Evolutionary conservation across 1,140 invertebrate genomes (phyloP).

Genomic region (Eupristina koningsbergeri): DNA sequence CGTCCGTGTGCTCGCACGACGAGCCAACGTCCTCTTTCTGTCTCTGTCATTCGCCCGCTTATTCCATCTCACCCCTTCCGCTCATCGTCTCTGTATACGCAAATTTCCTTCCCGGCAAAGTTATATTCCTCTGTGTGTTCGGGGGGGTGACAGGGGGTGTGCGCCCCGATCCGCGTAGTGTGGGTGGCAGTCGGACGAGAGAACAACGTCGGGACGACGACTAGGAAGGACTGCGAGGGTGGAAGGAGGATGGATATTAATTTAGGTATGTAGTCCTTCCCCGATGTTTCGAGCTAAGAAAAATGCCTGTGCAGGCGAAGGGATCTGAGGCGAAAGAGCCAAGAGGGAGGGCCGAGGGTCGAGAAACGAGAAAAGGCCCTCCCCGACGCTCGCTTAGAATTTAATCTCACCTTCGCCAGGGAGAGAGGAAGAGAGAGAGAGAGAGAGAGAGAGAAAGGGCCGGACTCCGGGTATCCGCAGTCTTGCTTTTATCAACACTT

Average conservation of each 20-base stretch:
- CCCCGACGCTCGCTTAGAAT: slow-evolving; percentile 60
- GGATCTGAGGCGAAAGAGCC: slow-evolving; percentile 17
- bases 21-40: slow-evolving; percentile 1
- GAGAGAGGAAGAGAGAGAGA: background rate
- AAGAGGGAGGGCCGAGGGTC: background rate
- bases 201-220: slow-evolving; percentile 21
- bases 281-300: slow-evolving; percentile 65
- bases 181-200: slow-evolving; percentile 1
- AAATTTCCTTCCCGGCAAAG: slow-evolving; percentile 55
- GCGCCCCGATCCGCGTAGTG: background rate
- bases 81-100: slow-evolving; percentile 44
- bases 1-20: slow-evolving; percentile 55
- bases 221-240: too few species aligned
- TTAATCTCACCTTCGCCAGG: slow-evolving; percentile 64
- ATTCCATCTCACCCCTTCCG: background rate
- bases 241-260: slow-evolving; percentile 65
- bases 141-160: background rate
- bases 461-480: background rate
- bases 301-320: slow-evolving; percentile 60
- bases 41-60: slow-evolving; percentile 18
- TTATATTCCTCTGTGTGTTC: slow-evolving; percentile 45
- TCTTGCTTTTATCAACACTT: slow-evolving; percentile 50
- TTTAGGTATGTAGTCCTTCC: slow-evolving; percentile 65
- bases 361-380: slow-evolving; percentile 20
- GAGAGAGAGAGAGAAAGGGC: background rate